phyloP scores from a whole-genome alignment of 1,140 invertebrate species.

The Platyscapa corneri region DNA sequence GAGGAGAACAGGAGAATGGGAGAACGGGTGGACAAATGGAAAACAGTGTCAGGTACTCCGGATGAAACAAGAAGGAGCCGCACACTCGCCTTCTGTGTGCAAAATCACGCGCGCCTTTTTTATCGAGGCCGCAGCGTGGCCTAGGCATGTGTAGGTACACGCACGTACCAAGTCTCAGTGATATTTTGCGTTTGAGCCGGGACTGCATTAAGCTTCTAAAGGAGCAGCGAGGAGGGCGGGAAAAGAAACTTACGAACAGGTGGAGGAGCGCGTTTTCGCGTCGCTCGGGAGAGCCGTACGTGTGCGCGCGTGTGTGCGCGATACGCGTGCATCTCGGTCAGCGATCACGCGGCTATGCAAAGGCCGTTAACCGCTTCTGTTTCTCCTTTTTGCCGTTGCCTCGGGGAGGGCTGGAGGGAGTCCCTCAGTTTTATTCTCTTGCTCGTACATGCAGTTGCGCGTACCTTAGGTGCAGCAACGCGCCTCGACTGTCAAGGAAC shows the following conservation, averaged over 20 bases:
- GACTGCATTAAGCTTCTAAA: constrained; percentile 26
- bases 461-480: no score
- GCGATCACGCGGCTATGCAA: constrained; percentile 36
- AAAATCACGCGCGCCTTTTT: background rate
- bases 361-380: constrained; percentile 36
- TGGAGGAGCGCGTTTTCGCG: background rate
- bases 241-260: background rate
- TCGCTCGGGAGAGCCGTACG: background rate
- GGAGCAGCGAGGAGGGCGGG: background rate
- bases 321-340: constrained; percentile 45
- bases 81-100: background rate
- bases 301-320: constrained; percentile 24
- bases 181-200: constrained; percentile 21
- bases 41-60: no score
- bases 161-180: background rate
- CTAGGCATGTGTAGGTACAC: background rate
- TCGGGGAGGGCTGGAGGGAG: background rate
- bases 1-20: no score
- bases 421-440: constrained; percentile 27
- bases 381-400: constrained; percentile 15
- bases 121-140: background rate
- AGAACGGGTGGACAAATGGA: no score
- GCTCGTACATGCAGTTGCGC: background rate
- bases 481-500: background rate
- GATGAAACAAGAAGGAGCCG: no score